phyloP scores from a whole-genome alignment of 2,113 vertebrate species.

The Shinisaurus crocodilurus region DNA sequence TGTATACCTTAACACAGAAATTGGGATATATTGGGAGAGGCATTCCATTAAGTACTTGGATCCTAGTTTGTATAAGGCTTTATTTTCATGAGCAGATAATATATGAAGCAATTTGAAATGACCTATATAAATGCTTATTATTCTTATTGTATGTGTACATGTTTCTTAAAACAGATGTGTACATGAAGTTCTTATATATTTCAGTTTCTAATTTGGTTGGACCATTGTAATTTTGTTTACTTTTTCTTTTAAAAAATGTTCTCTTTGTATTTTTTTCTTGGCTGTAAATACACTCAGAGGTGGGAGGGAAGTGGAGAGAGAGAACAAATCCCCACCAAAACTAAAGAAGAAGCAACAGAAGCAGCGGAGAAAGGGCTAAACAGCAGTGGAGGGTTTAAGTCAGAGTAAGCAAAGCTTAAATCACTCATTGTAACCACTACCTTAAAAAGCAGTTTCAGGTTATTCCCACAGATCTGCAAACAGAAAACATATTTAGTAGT shows the following conservation, averaged over 20 bases:
- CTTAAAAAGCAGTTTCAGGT: background rate
- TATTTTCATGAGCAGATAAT: background rate
- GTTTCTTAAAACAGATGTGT: background rate
- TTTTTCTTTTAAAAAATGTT: background rate
- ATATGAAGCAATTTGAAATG: too few relatives aligned
- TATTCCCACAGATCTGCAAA: background rate
- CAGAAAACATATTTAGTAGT: background rate
- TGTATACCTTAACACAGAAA: too few relatives aligned
- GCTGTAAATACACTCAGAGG: background rate
- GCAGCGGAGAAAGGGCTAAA: background rate
- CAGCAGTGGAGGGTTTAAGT: background rate
- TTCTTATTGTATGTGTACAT: too few relatives aligned
- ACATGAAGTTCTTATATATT: background rate
- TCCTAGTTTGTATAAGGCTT: background rate
- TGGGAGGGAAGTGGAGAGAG: too few relatives aligned
- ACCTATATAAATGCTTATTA: too few relatives aligned
- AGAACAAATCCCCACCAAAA: background rate
- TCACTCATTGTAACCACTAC: background rate
- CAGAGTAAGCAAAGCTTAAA: slow-evolving; percentile 10
- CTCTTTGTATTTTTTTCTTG: background rate
- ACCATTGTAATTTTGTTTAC: background rate
- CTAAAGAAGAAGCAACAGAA: background rate
- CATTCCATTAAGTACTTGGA: too few relatives aligned
- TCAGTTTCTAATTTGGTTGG: background rate
- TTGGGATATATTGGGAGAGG: too few relatives aligned